phyloP scores from a whole-genome alignment of 2,797 vertebrate species.

The Myotis vivesi region DNA sequence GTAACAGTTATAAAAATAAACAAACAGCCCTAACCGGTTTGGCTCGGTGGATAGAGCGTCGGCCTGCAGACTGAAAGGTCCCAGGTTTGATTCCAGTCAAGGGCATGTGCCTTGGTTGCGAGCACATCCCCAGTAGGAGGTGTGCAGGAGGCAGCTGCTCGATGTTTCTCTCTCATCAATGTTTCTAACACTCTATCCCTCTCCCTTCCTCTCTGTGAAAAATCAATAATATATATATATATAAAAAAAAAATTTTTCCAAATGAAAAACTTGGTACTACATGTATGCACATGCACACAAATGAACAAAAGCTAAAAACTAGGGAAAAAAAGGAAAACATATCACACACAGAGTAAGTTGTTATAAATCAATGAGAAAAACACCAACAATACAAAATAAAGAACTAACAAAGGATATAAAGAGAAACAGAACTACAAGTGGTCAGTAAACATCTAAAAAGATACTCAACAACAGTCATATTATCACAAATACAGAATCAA shows the following conservation, averaged over 20 bases:
- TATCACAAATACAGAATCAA: neutral
- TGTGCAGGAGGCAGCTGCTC: no score
- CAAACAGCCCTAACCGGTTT: neutral
- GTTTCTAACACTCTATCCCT: no score
- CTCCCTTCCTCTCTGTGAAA: no score
- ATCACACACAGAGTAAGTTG: neutral
- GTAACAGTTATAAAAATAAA: neutral
- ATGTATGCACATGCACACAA: neutral
- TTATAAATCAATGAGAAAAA: constrained; percentile 29
- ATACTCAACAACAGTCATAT: neutral
- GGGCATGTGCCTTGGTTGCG: no score
- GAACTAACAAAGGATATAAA: neutral
- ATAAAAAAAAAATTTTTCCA: neutral
- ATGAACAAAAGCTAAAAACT: neutral
- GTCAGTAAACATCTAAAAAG: neutral
- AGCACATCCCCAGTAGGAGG: no score
- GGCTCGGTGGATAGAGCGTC: no score
- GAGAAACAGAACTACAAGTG: neutral
- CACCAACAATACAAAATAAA: neutral
- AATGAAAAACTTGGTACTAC: neutral
- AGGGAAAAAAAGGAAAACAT: neutral
- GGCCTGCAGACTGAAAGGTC: no score
- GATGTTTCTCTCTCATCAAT: no score
- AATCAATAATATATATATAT: no score
- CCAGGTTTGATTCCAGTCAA: no score